Evolutionary conservation across 2,888 invertebrate species (phyloP).

Genomic region (Stegana nigrithorax): DNA sequence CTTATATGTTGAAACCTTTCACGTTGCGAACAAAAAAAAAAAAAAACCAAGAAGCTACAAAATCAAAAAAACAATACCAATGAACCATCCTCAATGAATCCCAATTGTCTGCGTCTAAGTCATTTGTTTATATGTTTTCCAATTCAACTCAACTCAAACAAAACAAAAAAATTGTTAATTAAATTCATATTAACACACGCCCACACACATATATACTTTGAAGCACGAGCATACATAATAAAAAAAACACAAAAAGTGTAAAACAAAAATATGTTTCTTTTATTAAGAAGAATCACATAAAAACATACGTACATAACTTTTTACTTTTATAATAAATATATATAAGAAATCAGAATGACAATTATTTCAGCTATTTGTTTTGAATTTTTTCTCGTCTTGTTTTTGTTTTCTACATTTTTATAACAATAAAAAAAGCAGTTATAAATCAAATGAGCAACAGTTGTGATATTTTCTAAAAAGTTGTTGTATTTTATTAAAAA

Average conservation of each 20-base stretch:
- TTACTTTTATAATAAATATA: no score
- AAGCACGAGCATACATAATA: conserved; percentile 19
- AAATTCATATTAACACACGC: conserved; percentile 26
- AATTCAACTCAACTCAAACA: conserved; percentile 59
- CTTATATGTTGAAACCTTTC: conserved; percentile 68
- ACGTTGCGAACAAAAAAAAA: no score
- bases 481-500: background rate
- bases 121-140: conserved; percentile 74
- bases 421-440: conserved; percentile 29
- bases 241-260: conserved; percentile 29
- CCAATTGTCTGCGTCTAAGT: conserved; percentile 84
- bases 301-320: no score
- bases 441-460: no score
- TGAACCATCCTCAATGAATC: conserved; percentile 71
- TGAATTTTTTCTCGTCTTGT: no score
- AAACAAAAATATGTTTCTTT: conserved; percentile 27
- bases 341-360: no score
- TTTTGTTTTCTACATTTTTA: no score
- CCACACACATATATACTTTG: conserved; percentile 12
- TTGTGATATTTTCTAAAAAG: background rate
- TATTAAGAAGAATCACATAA: no score
- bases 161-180: conserved; percentile 43
- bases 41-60: conserved; percentile 32
- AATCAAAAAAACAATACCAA: conserved; percentile 28
- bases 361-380: no score